These are phyloP conservation scores for Cuculus canorus DNA, from an alignment of 2,797 vertebrate genomes.

Conservation along the genomic window DNA sequence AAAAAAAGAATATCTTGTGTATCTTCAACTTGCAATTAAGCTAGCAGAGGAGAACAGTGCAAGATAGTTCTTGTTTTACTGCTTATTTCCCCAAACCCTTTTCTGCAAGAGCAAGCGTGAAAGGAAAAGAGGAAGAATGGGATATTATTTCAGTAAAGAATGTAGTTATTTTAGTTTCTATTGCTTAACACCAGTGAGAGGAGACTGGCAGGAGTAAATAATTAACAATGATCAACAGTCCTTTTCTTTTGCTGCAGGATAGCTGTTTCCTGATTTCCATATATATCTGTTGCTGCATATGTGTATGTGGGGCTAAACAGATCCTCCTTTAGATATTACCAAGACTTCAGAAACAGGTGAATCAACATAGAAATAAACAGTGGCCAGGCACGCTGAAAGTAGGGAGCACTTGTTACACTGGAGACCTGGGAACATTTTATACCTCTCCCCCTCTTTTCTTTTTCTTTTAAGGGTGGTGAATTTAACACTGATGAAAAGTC, in stretches of 20 bases:
- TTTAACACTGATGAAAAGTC: neutral
- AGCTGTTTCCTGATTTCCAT: neutral
- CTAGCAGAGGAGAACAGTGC: neutral
- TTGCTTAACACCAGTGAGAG: neutral
- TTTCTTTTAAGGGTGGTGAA: neutral
- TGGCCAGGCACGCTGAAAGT: neutral
- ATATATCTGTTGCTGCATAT: neutral
- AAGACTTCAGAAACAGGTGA: neutral
- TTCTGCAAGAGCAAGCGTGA: neutral
- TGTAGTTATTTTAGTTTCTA: neutral
- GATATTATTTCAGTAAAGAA: neutral
- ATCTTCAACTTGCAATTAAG: constrained; percentile 11
- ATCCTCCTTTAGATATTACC: fast-evolving
- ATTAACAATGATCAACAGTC: neutral
- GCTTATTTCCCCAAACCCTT: neutral
- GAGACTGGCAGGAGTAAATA: constrained; percentile 26
- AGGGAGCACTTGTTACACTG: fast-evolving
- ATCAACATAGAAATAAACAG: neutral
- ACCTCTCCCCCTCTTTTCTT: neutral
- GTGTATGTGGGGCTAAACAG: neutral
- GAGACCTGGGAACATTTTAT: neutral
- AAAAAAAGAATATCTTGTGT: neutral
- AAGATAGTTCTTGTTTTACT: neutral
- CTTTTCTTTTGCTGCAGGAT: neutral
- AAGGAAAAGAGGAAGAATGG: neutral